phyloP scores from a whole-genome alignment of 2,797 vertebrate genomes.

The Sandelia bainsii region DNA sequence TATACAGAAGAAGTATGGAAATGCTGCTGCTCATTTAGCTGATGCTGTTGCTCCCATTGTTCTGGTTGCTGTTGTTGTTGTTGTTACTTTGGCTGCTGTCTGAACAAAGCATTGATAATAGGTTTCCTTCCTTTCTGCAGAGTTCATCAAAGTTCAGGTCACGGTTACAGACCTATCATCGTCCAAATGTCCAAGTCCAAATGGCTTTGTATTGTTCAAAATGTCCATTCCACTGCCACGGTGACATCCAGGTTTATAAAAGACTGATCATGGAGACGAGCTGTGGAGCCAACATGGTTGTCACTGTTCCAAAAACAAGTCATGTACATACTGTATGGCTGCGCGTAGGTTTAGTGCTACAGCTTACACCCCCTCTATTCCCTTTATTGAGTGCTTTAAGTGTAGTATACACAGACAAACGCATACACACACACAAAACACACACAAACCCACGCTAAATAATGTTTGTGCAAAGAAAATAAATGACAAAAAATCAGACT shows the following conservation, averaged over 20 bases:
- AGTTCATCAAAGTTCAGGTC: constrained; percentile 18
- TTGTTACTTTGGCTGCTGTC: constrained; percentile 3
- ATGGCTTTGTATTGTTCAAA: constrained; percentile 21
- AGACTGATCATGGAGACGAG: constrained; percentile 10
- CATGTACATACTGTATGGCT: constrained; percentile 36
- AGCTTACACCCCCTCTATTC: constrained; percentile 19
- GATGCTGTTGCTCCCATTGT: background rate
- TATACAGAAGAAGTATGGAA: background rate
- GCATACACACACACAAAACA: background rate
- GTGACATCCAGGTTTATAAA: constrained; percentile 23
- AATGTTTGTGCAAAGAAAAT: constrained; percentile 84
- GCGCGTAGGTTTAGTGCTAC: constrained; percentile 33
- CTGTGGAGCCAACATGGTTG: constrained; percentile 32
- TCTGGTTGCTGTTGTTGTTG: background rate
- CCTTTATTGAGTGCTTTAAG: constrained; percentile 49
- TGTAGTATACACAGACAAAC: background rate
- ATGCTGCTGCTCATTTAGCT: background rate
- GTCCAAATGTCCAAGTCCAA: constrained; percentile 32
- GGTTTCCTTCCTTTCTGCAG: constrained; percentile 1
- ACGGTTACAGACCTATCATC: background rate
- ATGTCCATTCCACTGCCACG: constrained; percentile 11
- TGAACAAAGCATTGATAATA: constrained; percentile 10
- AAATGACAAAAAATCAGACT: constrained; percentile 83
- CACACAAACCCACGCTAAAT: constrained; percentile 31
- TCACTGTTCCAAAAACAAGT: constrained; percentile 25